Conservation (phyloP, 1,140 invertebrate species). For the Drosophila pachea region DNA sequence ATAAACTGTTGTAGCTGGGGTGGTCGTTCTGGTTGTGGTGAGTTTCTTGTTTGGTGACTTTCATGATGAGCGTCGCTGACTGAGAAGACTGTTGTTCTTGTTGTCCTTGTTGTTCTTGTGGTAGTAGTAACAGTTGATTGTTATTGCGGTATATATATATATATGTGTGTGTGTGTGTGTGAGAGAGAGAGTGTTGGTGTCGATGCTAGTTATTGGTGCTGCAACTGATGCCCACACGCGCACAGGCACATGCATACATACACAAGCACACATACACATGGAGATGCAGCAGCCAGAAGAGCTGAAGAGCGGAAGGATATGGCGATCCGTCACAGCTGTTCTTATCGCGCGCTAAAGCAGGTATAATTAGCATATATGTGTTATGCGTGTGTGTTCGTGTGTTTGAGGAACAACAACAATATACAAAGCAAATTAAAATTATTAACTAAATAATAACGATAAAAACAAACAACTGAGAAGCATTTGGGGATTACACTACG, state of each 20-base stretch:
- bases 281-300: background rate
- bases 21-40: constrained; percentile 34
- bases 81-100: constrained; percentile 60
- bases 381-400: constrained; percentile 1
- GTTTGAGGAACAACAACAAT: constrained; percentile 33
- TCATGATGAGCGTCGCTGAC: constrained; percentile 52
- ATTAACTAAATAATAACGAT: constrained; percentile 10
- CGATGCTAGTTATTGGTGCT: constrained; percentile 2
- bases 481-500: background rate
- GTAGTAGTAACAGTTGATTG: constrained; percentile 8
- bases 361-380: constrained; percentile 7
- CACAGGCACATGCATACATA: constrained; percentile 5
- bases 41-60: constrained; percentile 34
- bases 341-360: constrained; percentile 16
- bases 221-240: background rate
- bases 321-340: background rate
- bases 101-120: constrained; percentile 19
- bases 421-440: constrained; percentile 17
- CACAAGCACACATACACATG: background rate
- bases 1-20: constrained; percentile 27
- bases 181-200: too few relatives aligned
- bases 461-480: background rate
- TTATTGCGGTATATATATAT: constrained; percentile 8
- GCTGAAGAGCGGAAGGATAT: background rate
- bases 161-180: constrained; percentile 3